Conservation (phyloP, 2,113 vertebrate genomes). For the Leuciscus idus region DNA sequence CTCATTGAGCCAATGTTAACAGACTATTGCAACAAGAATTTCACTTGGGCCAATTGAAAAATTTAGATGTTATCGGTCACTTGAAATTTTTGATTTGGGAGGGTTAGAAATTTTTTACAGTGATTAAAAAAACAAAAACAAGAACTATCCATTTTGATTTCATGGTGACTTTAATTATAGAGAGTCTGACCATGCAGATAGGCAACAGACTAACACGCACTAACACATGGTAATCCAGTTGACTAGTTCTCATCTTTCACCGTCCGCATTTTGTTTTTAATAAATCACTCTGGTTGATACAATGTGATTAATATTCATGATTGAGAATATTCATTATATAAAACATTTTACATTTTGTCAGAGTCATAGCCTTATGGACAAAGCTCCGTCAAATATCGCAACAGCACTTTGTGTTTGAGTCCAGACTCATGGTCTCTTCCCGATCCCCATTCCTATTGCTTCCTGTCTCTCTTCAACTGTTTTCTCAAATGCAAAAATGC, state of each 20-base stretch:
- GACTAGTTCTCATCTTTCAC: neutral
- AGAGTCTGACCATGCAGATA: no score
- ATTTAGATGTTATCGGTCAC: no score
- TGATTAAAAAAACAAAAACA: no score
- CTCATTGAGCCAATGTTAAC: no score
- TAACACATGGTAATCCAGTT: neutral
- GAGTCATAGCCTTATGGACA: neutral
- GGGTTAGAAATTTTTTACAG: no score
- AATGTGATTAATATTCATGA: neutral
- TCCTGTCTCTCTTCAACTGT: neutral
- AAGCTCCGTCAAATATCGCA: neutral
- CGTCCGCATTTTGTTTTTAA: neutral
- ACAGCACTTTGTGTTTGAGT: neutral
- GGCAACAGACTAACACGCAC: neutral
- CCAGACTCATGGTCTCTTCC: no score
- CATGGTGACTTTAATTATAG: no score
- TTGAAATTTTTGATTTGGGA: no score
- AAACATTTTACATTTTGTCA: neutral
- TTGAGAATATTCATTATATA: neutral
- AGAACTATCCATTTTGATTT: no score
- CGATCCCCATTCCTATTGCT: neutral
- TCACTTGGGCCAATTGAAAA: no score
- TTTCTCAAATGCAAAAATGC: neutral
- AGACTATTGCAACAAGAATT: no score
- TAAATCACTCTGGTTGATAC: neutral